Evolutionary conservation across 2,113 vertebrate genomes (phyloP).

Genomic region (Colistium nudipinnis): DNA sequence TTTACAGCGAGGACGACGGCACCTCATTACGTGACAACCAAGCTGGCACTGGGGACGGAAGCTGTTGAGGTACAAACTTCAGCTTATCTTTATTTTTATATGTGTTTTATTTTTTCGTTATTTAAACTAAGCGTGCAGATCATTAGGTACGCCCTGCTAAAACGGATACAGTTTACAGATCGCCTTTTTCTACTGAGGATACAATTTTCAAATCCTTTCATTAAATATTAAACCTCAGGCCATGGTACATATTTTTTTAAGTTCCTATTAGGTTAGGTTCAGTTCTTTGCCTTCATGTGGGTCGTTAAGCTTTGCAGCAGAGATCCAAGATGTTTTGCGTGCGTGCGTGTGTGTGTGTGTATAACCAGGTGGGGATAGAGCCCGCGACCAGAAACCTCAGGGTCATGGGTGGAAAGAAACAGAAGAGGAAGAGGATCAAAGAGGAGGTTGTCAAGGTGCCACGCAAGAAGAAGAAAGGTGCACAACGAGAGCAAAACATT

Average conservation of each 20-base stretch:
- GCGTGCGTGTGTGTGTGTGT: neutral
- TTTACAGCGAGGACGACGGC: slow-evolving; percentile 21
- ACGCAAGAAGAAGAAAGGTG: slow-evolving; percentile 72
- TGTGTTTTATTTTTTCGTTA: neutral
- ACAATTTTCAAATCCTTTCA: no score
- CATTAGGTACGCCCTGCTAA: neutral
- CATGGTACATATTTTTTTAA: no score
- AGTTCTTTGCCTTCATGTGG: neutral
- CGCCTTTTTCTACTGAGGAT: no score
- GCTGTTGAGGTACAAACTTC: slow-evolving; percentile 47
- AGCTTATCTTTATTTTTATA: no score
- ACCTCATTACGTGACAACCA: slow-evolving; percentile 54
- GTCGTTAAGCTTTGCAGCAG: neutral
- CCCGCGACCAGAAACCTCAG: slow-evolving; percentile 64
- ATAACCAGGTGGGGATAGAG: slow-evolving; percentile 54
- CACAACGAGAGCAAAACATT: neutral
- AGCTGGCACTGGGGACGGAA: slow-evolving; percentile 18
- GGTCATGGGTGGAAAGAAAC: slow-evolving; percentile 71
- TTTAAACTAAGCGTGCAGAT: neutral
- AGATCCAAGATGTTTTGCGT: neutral
- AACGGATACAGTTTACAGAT: neutral
- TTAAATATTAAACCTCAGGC: no score
- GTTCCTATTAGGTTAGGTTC: neutral
- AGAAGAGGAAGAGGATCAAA: slow-evolving; percentile 66
- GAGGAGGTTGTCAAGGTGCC: slow-evolving; percentile 59